A percentile compares a stretch with the other conserved stretches of the same genome.
Evolutionary conservation across 2,888 invertebrate species (phyloP).

Genomic region (Neoaliturus tenellus): DNA sequence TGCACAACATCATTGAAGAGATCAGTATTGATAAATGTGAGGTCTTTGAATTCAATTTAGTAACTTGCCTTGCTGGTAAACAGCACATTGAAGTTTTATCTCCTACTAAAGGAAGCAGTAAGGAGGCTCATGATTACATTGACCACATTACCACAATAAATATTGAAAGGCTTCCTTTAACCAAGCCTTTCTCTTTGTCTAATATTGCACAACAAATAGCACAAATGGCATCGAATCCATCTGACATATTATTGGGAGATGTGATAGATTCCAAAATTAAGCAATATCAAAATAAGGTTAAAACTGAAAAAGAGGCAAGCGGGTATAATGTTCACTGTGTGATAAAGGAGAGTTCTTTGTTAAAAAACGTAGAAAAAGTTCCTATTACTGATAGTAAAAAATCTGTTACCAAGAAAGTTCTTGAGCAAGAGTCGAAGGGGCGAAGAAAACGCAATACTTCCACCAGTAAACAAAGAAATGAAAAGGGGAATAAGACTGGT

Average conservation of each 20-base stretch:
- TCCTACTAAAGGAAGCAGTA: neutral
- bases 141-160: constrained; percentile 11
- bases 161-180: neutral
- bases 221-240: neutral
- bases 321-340: no score
- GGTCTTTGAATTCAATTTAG: neutral
- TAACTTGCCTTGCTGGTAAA: constrained; percentile 2
- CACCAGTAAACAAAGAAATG: neutral
- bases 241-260: neutral
- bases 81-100: constrained; percentile 27
- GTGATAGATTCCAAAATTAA: neutral
- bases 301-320: neutral
- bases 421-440: neutral
- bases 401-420: neutral
- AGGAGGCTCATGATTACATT: neutral
- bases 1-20: constrained; percentile 17
- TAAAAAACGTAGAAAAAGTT: neutral
- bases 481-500: neutral
- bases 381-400: neutral
- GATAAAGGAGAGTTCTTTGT: no score
- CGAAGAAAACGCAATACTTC: neutral
- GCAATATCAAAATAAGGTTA: neutral
- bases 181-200: neutral
- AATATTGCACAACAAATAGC: neutral
- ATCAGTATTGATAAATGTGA: constrained; percentile 3